These are phyloP conservation scores for Bombycilla garrulus DNA, from an alignment of 2,113 vertebrate species.

Conservation along the genomic window DNA sequence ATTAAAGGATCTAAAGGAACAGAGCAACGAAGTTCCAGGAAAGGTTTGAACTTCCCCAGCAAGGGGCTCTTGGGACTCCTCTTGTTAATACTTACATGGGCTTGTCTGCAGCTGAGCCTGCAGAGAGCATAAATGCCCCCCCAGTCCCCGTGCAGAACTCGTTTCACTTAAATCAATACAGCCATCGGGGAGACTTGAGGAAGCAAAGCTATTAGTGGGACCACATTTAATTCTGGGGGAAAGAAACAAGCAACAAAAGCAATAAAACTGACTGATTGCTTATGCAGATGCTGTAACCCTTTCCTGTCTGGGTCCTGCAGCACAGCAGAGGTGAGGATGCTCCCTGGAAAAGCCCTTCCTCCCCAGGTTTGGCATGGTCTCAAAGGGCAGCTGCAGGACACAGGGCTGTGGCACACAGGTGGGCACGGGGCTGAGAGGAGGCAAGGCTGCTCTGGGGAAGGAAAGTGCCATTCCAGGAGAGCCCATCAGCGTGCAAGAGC, in stretches of 20 bases:
- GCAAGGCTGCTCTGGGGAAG: neutral
- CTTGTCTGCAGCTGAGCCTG: constrained; percentile 5
- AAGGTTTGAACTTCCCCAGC: constrained; percentile 29
- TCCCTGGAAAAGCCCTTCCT: neutral
- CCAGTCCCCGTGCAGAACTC: neutral
- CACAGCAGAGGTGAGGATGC: neutral
- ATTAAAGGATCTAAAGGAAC: constrained; percentile 40
- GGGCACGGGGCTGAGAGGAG: neutral
- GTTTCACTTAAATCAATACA: constrained; percentile 26
- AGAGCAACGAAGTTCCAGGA: constrained; percentile 12
- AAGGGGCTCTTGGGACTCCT: constrained; percentile 40
- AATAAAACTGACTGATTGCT: constrained; percentile 49
- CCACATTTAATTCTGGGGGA: constrained; percentile 46
- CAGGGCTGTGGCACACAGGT: neutral
- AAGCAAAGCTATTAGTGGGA: constrained; percentile 51
- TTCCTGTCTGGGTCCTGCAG: neutral
- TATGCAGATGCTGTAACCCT: constrained; percentile 17
- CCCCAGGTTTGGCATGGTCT: neutral
- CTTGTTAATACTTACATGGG: neutral
- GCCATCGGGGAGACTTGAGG: neutral
- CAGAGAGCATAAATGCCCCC: neutral
- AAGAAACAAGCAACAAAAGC: constrained; percentile 45
- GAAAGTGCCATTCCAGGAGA: neutral
- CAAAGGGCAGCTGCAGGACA: neutral
- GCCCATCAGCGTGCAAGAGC: neutral